Percentiles rank a stretch among this genome's conserved stretches.
phyloP scores from a whole-genome alignment of 2,888 invertebrate genomes.

The Hipparchia semele region DNA sequence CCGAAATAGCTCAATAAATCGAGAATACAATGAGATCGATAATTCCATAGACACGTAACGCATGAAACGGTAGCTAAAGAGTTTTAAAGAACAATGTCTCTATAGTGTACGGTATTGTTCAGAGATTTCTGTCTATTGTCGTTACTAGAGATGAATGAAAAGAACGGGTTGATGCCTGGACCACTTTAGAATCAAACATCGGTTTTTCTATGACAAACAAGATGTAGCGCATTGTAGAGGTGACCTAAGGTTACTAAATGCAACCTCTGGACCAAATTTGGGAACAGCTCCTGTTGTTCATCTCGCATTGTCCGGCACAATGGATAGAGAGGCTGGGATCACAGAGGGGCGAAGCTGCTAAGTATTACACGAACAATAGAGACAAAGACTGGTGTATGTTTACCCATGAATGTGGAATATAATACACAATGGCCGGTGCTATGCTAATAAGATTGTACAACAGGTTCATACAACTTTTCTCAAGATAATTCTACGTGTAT shows the following conservation, averaged over 20 bases:
- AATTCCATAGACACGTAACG: slow-evolving; percentile 72
- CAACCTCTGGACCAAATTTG: slow-evolving; percentile 71
- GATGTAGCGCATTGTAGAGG: slow-evolving; percentile 62
- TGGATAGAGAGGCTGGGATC: slow-evolving; percentile 67
- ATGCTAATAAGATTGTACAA: slow-evolving; percentile 73
- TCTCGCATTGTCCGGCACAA: slow-evolving; percentile 64
- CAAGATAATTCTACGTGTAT: slow-evolving; percentile 79
- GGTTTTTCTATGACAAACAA: slow-evolving; percentile 66
- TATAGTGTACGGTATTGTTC: slow-evolving; percentile 64
- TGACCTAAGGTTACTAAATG: slow-evolving; percentile 73
- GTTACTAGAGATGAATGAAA: slow-evolving; percentile 40
- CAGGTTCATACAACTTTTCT: slow-evolving; percentile 78
- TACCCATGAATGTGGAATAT: slow-evolving; percentile 79
- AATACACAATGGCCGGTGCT: slow-evolving; percentile 72
- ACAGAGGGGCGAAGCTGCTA: slow-evolving; percentile 78
- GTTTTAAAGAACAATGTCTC: slow-evolving; percentile 67
- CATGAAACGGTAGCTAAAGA: slow-evolving; percentile 77
- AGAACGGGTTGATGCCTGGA: slow-evolving; percentile 44
- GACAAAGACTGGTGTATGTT: slow-evolving; percentile 79
- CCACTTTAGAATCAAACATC: slow-evolving; percentile 51
- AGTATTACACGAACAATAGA: slow-evolving; percentile 76
- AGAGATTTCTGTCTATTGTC: slow-evolving; percentile 52
- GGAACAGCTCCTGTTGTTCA: slow-evolving; percentile 52
- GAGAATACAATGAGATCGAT: slow-evolving; percentile 74
- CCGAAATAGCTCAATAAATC: slow-evolving; percentile 71